phyloP scores from a whole-genome alignment of 1,140 invertebrate species.

The Drosophila sechellia region DNA sequence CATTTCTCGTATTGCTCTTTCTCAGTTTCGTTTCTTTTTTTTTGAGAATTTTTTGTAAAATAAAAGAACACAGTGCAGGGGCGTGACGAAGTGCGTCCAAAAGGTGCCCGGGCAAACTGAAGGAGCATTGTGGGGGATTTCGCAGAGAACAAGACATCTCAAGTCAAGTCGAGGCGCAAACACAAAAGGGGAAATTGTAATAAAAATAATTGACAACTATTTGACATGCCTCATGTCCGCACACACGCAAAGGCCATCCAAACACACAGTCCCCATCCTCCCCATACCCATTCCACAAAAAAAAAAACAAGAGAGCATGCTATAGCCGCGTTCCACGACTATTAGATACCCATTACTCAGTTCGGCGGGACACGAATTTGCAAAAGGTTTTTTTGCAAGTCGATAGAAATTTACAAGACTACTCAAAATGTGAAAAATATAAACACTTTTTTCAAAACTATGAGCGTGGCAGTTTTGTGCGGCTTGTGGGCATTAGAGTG shows the following conservation, averaged over 20 bases:
- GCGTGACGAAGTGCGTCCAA: conserved; percentile 36
- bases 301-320: background rate
- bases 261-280: conserved; percentile 7
- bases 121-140: background rate
- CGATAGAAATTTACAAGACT: too few species aligned
- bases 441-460: too few species aligned
- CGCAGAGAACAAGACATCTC: conserved; percentile 19
- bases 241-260: conserved; percentile 66
- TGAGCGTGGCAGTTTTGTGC: too few species aligned
- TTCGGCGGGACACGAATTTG: too few species aligned
- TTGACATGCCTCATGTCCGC: conserved; percentile 82
- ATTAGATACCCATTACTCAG: too few species aligned
- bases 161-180: conserved; percentile 38
- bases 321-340: too few species aligned
- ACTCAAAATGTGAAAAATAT: too few species aligned
- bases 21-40: too few species aligned
- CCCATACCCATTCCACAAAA: background rate
- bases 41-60: conserved; percentile 18
- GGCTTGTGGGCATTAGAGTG: too few species aligned
- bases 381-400: too few species aligned
- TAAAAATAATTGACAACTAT: conserved; percentile 84
- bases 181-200: conserved; percentile 75
- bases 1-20: background rate
- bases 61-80: conserved; percentile 35
- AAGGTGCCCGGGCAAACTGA: conserved; percentile 5